Evolutionary conservation across 2,797 vertebrate genomes (phyloP).

Genomic region (Phalloptychus januarius): DNA sequence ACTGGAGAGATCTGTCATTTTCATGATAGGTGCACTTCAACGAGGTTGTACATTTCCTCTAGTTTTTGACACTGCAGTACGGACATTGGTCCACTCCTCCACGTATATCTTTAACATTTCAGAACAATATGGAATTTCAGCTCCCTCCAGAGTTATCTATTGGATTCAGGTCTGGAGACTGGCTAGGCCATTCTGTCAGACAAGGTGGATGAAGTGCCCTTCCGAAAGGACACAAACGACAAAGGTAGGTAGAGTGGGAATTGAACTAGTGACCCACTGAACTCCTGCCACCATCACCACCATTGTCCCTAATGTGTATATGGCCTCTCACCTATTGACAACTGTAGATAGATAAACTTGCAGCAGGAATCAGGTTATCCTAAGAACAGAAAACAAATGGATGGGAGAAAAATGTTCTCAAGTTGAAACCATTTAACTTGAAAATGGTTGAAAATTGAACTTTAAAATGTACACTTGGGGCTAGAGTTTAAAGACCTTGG

Average conservation of each 20-base stretch:
- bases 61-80: background rate
- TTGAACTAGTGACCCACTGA: too few relatives aligned
- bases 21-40: too few relatives aligned
- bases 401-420: background rate
- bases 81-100: background rate
- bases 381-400: background rate
- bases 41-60: background rate
- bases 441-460: background rate
- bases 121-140: background rate
- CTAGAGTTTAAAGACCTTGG: background rate
- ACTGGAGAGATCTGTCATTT: background rate
- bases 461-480: background rate
- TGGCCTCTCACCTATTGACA: background rate
- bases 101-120: too few relatives aligned
- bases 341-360: background rate
- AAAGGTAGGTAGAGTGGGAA: too few relatives aligned
- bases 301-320: too few relatives aligned
- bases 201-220: too few relatives aligned
- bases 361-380: background rate
- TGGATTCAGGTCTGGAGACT: background rate
- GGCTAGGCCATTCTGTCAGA: background rate
- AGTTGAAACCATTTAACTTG: background rate
- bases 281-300: too few relatives aligned
- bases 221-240: too few relatives aligned
- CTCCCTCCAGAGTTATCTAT: background rate